Evolutionary conservation across 2,113 vertebrate species (phyloP).

Genomic region (Trochalopteron elliotii): DNA sequence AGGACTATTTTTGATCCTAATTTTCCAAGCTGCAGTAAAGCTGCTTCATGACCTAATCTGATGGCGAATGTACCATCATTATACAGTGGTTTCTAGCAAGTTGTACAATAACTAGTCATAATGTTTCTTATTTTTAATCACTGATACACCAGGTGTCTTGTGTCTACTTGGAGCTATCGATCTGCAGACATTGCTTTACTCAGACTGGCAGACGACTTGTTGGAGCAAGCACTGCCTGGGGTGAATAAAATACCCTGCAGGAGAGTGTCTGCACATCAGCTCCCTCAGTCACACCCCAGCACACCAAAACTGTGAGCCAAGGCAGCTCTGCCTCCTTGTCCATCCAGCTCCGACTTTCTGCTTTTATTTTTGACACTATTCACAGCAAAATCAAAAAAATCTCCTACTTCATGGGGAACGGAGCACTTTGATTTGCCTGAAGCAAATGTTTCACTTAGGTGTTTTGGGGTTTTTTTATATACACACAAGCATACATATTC

Average conservation of each 20-base stretch:
- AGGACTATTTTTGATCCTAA: constrained; percentile 44
- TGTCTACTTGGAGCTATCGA: neutral
- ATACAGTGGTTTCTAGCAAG: neutral
- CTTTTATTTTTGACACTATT: neutral
- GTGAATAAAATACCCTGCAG: neutral
- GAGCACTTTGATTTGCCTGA: neutral
- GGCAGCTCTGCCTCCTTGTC: neutral
- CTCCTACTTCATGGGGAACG: neutral
- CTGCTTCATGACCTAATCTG: constrained; percentile 35
- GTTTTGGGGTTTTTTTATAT: neutral
- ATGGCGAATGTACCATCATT: neutral
- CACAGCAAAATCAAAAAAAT: neutral
- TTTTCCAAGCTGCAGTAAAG: constrained; percentile 39
- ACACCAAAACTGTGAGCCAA: neutral
- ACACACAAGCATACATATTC: neutral
- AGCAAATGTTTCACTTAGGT: neutral
- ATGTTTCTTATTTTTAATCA: neutral
- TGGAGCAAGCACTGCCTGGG: neutral
- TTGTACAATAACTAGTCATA: neutral
- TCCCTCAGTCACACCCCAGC: neutral
- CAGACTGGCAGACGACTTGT: neutral
- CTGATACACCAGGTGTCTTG: neutral
- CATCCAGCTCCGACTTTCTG: neutral
- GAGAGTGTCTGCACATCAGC: neutral
- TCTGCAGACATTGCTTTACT: neutral